Evolutionary conservation across 1,140 invertebrate species (phyloP).

Genomic region (Anthonomus grandis): DNA sequence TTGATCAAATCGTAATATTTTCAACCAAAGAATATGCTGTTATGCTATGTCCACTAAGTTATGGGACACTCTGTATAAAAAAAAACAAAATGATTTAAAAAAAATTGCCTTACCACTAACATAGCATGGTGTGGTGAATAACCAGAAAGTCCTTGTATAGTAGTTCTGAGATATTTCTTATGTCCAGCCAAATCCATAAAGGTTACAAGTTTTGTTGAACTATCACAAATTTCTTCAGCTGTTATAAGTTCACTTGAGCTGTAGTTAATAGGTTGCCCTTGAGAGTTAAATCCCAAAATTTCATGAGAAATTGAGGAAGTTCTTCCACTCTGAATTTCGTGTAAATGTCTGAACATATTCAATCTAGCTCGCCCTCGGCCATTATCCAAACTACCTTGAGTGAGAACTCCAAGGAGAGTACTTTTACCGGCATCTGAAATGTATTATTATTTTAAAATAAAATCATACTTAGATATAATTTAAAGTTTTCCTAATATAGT

Average conservation of each 20-base stretch:
- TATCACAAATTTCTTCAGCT: constrained; percentile 91
- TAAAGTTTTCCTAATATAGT: no score
- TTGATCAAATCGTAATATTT: no score
- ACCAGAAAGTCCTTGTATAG: constrained; percentile 89
- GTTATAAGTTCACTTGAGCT: constrained; percentile 90
- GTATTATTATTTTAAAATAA: not conserved
- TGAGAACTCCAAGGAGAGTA: constrained; percentile 89
- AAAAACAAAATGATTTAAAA: constrained; percentile 6
- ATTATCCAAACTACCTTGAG: constrained; percentile 94
- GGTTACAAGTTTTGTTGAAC: constrained; percentile 86
- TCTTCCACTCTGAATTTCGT: constrained; percentile 93
- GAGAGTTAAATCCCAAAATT: constrained; percentile 88
- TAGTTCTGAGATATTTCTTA: constrained; percentile 93
- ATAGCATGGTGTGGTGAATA: constrained; percentile 95
- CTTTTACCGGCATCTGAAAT: constrained; percentile 83
- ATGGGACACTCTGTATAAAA: constrained; percentile 3
- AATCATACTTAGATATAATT: no score
- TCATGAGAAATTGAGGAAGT: constrained; percentile 97
- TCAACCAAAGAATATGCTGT: no score
- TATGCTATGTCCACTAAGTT: no score
- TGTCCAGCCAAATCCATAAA: constrained; percentile 97
- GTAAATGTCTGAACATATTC: constrained; percentile 94
- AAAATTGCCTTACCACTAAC: constrained; percentile 81
- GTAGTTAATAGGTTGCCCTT: constrained; percentile 72
- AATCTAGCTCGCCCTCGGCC: constrained; percentile 89